Conservation (phyloP, 2,113 vertebrate species). For the Psephotus haematonotus region DNA sequence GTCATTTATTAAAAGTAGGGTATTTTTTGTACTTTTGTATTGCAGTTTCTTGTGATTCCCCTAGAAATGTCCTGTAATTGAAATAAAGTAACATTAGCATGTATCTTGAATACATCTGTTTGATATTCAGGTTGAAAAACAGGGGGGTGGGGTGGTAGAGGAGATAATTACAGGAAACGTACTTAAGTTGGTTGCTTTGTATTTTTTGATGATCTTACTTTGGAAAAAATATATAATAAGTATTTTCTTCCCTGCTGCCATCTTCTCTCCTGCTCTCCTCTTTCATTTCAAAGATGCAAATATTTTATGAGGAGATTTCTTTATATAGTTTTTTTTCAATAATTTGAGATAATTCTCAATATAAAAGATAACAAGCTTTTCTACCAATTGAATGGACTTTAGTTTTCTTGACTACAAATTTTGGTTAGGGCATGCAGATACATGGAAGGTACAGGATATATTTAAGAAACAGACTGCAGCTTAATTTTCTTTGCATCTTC, state of each 20-base stretch:
- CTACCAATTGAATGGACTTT: neutral
- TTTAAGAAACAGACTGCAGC: neutral
- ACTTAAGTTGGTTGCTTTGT: constrained; percentile 15
- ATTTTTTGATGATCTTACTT: neutral
- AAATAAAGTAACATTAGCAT: neutral
- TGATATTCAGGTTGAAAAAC: neutral
- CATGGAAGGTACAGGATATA: neutral
- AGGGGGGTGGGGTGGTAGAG: neutral
- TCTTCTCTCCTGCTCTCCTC: neutral
- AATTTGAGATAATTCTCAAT: neutral
- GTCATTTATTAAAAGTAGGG: neutral
- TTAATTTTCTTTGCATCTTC: neutral
- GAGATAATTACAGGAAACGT: constrained; percentile 23
- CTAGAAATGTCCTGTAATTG: neutral
- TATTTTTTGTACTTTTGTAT: neutral
- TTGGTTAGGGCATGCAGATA: neutral
- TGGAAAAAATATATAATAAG: neutral
- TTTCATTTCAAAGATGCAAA: neutral
- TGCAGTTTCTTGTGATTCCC: neutral
- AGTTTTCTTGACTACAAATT: neutral
- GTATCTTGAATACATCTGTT: neutral
- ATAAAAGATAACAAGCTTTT: neutral
- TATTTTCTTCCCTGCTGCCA: neutral
- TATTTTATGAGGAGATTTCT: neutral
- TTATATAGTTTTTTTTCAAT: neutral